These are phyloP conservation scores for Heterochromis multidens DNA, from an alignment of 2,113 vertebrate species.

Conservation along the genomic window DNA sequence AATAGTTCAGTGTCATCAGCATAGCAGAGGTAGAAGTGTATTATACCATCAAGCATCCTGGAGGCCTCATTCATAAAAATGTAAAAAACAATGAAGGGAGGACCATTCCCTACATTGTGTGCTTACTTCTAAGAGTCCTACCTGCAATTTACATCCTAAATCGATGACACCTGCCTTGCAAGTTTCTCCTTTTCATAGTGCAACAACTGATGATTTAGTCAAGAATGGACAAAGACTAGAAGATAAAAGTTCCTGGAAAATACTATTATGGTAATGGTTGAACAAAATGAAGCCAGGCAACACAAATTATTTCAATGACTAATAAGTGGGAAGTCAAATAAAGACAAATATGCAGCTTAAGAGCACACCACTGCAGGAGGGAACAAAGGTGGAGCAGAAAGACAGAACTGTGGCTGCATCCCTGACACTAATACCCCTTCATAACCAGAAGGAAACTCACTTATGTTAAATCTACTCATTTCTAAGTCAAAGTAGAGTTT, in stretches of 20 bases:
- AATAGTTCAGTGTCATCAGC: neutral
- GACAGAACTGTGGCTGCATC: neutral
- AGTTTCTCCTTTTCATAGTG: neutral
- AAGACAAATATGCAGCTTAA: neutral
- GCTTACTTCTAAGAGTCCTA: neutral
- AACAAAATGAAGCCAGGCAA: neutral
- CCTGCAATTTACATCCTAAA: neutral
- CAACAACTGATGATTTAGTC: neutral
- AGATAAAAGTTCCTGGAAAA: neutral
- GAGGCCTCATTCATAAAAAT: neutral
- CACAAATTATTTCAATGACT: neutral
- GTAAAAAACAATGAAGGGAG: neutral
- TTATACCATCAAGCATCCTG: neutral
- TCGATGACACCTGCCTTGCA: neutral
- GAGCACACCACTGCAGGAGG: fast-evolving
- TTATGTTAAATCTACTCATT: neutral
- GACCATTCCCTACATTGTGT: neutral
- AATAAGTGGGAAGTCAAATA: neutral
- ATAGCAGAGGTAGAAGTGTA: neutral
- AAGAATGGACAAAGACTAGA: neutral
- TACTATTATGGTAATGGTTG: fast-evolving
- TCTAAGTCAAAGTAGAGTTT: neutral
- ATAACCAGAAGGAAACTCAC: neutral
- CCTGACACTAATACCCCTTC: neutral
- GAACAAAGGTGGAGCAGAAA: neutral